Conservation (phyloP, 2,113 vertebrate genomes). For the Actenoides hombroni region DNA sequence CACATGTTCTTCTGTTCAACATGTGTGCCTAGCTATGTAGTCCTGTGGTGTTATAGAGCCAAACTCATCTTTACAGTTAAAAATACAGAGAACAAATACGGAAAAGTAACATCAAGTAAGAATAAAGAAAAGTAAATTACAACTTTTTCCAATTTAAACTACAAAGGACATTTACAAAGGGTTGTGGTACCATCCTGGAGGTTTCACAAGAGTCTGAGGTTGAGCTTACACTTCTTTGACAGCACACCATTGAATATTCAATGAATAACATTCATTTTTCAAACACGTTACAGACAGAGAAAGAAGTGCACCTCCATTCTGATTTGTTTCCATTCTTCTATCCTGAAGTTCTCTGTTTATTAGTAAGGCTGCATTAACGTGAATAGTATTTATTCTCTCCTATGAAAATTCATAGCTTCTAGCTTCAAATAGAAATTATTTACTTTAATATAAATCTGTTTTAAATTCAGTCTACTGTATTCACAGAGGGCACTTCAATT, state of each 20-base stretch:
- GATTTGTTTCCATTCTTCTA: neutral
- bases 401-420: slow-evolving; percentile 19
- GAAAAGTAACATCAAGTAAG: neutral
- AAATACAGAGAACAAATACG: neutral
- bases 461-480: neutral
- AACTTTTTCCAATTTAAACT: neutral
- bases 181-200: neutral
- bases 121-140: neutral
- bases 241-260: neutral
- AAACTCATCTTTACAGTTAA: neutral
- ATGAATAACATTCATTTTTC: neutral
- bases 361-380: neutral
- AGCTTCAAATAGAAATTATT: slow-evolving; percentile 7
- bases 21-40: neutral
- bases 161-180: neutral
- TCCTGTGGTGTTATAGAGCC: neutral
- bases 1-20: neutral
- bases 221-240: neutral
- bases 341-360: neutral
- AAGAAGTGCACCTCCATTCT: neutral
- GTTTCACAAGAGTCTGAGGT: neutral
- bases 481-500: slow-evolving; percentile 4
- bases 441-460: neutral
- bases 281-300: neutral
- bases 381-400: neutral